These are phyloP conservation scores for Labroides dimidiatus DNA, from an alignment of 2,797 vertebrate genomes.

Conservation along the genomic window DNA sequence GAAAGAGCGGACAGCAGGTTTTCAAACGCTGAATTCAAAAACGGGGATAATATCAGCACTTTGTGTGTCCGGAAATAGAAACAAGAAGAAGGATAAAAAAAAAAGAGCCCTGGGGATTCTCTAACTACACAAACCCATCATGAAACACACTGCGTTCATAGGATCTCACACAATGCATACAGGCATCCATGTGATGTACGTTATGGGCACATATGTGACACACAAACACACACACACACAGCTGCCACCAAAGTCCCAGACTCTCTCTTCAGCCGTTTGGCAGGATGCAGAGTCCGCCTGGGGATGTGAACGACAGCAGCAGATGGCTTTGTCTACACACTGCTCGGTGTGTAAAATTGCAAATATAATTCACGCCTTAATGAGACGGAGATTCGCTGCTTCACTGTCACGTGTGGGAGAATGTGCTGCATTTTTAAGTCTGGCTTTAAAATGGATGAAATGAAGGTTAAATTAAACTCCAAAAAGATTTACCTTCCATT, in stretches of 20 bases:
- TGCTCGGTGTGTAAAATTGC: constrained; percentile 41
- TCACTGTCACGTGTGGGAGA: background rate
- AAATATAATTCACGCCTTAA: constrained; percentile 51
- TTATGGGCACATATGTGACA: constrained; percentile 14
- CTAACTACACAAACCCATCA: constrained; percentile 9
- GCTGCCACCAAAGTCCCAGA: constrained; percentile 59
- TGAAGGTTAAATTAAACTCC: too few relatives aligned
- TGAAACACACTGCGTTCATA: constrained; percentile 18
- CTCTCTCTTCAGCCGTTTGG: constrained; percentile 46
- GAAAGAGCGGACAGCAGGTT: constrained; percentile 3
- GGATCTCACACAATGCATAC: constrained; percentile 36
- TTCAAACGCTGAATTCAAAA: constrained; percentile 17
- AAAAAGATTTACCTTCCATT: too few relatives aligned
- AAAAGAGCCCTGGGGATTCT: constrained; percentile 31
- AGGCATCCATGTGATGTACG: constrained; percentile 14
- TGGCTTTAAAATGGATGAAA: too few relatives aligned
- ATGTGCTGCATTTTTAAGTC: background rate
- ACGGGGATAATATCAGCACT: constrained; percentile 18
- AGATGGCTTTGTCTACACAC: constrained; percentile 70
- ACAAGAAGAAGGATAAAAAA: background rate
- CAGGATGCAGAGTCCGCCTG: constrained; percentile 43
- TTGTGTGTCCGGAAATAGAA: constrained; percentile 48
- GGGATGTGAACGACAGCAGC: constrained; percentile 55
- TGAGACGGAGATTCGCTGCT: constrained; percentile 8
- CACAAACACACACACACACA: constrained; percentile 36